Percentiles rank a stretch among this genome's conserved stretches.
These are phyloP conservation scores for Hylaea fasciaria DNA, from an alignment of 2,888 invertebrate genomes.

Conservation along the genomic window DNA sequence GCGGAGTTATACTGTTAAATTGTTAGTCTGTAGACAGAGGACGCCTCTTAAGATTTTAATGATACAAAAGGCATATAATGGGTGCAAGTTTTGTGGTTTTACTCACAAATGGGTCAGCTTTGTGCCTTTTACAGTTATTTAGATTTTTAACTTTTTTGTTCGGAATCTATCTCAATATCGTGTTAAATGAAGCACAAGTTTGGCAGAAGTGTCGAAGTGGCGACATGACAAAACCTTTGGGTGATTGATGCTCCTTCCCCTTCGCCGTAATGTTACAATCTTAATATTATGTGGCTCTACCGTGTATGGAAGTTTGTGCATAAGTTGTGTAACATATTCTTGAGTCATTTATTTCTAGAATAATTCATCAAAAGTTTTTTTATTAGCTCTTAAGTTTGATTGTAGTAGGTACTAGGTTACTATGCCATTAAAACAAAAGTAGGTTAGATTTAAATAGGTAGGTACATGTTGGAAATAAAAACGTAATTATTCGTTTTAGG, in stretches of 20 bases:
- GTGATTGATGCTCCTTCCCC: slow-evolving; percentile 62
- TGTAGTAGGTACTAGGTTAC: no score
- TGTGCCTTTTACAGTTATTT: not conserved
- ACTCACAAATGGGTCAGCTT: slow-evolving; percentile 17
- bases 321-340: slow-evolving; percentile 11
- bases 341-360: slow-evolving; percentile 6
- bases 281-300: slow-evolving; percentile 16
- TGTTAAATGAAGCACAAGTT: slow-evolving; percentile 16
- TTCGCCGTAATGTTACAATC: slow-evolving; percentile 30
- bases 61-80: slow-evolving; percentile 68
- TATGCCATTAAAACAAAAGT: no score
- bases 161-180: slow-evolving; percentile 2
- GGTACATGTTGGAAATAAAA: no score
- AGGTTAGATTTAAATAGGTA: no score
- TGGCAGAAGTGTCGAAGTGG: slow-evolving; percentile 62
- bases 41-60: slow-evolving; percentile 74
- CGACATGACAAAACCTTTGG: slow-evolving; percentile 64
- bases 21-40: slow-evolving; percentile 74
- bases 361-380: no score
- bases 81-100: slow-evolving; percentile 49
- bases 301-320: slow-evolving; percentile 16
- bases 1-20: slow-evolving; percentile 79
- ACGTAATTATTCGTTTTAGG: no score
- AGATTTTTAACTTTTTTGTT: not conserved
- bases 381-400: no score